Base-by-base conservation (phyloP, 2,113 vertebrate genomes). In the Hippocampus guttulatus region DNA sequence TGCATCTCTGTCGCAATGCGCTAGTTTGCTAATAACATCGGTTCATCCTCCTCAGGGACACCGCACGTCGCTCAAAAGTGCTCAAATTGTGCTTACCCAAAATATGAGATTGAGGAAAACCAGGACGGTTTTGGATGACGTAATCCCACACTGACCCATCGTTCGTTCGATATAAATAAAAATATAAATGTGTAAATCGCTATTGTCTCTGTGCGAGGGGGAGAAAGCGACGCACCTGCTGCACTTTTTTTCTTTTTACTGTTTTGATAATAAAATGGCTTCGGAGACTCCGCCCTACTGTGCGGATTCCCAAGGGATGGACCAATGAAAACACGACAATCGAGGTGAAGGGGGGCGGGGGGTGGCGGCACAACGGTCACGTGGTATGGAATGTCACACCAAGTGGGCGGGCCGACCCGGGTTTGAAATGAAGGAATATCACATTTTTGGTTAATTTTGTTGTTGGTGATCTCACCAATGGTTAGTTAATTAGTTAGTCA, bases 71-170 rank as follows among this genome's bases (percentile, higher is more conserved):
- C 76, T 71, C 68, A 51, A 61, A 68, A 52, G 64, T 38, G 38
- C 18, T 40, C 23, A 8, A 54, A 51, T 20, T 69, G 33, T 77
- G 30, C 95, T 96, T 92, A 98, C 97, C 97, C 97, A 98, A 80
- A 98, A 98, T 78, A 98, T 98, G 62, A 98, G 95, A 81, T 98
- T 98, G 61, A 98, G 94, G 78, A 98, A 98, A 78, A 98, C 95
- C 82, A 98, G 77, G 65, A 98, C 96, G 67, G 96, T 98, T 90
- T 98, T 98, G 54, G 96, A 98, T 23, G 96, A 98, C 68, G 95
- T 98, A 75, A 98, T 95, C 27, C 96, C 96, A 78, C 96, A 98
- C 91, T 98, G 96, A 40, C 92, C 91, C 92, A 93, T 20, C 67
- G 45, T 38, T 45, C 54, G 20, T 25, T 27, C n/a, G 16, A 61